Evolutionary conservation across 2,888 invertebrate species (phyloP).

Genomic region (Apotomis turbidana): DNA sequence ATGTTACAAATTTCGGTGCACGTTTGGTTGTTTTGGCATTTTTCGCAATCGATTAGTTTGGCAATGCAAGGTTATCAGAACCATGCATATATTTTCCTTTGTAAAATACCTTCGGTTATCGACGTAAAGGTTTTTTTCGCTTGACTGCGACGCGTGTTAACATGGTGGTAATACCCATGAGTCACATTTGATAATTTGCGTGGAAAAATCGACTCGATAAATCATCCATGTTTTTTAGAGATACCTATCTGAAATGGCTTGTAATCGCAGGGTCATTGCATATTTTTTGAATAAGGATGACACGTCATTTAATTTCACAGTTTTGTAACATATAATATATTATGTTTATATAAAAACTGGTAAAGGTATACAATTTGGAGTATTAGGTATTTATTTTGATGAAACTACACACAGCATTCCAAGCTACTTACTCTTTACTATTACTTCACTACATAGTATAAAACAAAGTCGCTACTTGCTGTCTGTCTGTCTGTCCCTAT

Average conservation of each 20-base stretch:
- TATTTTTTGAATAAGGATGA: too few relatives aligned
- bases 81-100: not conserved
- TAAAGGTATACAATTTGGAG: too few relatives aligned
- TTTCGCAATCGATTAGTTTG: conserved; percentile 37
- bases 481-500: too few relatives aligned
- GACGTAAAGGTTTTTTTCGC: not conserved
- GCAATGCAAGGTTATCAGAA: conserved; percentile 26
- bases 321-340: too few relatives aligned
- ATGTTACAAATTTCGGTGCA: conserved; percentile 31
- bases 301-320: too few relatives aligned
- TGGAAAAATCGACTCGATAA: conserved; percentile 3
- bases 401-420: too few relatives aligned
- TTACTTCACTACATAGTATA: too few relatives aligned
- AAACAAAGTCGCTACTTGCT: too few relatives aligned
- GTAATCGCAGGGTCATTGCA: not conserved
- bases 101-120: not conserved
- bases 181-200: conserved; percentile 16
- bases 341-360: too few relatives aligned
- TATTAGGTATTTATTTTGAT: too few relatives aligned
- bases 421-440: too few relatives aligned
- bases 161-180: not conserved
- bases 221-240: conserved; percentile 4
- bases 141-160: not conserved
- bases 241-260: not conserved
- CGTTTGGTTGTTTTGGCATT: conserved; percentile 23